Evolutionary conservation across 2,113 vertebrate species (phyloP).

Genomic region (Martes martes): DNA sequence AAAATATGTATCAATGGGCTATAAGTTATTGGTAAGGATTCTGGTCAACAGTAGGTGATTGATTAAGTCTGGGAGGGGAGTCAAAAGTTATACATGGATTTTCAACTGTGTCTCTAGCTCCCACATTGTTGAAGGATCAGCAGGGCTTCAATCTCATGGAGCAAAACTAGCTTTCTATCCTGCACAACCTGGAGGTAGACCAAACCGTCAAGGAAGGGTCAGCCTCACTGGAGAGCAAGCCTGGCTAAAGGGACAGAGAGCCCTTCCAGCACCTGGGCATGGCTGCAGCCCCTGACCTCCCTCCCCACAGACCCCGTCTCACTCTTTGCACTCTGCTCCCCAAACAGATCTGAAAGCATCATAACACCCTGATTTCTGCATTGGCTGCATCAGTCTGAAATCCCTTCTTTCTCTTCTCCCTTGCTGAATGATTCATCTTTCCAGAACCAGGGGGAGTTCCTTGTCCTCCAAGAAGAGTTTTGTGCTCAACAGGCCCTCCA

Average conservation of each 20-base stretch:
- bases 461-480: not conserved
- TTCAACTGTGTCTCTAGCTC: not conserved
- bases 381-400: not conserved
- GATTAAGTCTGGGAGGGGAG: not conserved
- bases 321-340: not conserved
- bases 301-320: accelerated
- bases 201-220: not conserved
- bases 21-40: not conserved
- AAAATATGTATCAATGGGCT: not conserved
- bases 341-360: not conserved
- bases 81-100: not conserved
- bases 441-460: no score
- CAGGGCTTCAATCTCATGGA: not conserved
- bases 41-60: not conserved
- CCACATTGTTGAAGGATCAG: not conserved
- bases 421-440: not conserved
- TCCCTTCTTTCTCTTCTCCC: not conserved
- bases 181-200: not conserved
- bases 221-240: accelerated
- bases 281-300: accelerated
- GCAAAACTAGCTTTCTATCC: not conserved
- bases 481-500: accelerated
- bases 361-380: not conserved
- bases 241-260: not conserved
- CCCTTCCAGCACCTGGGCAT: accelerated